phyloP scores from a whole-genome alignment of 2,113 vertebrate genomes.

The Bombycilla garrulus region DNA sequence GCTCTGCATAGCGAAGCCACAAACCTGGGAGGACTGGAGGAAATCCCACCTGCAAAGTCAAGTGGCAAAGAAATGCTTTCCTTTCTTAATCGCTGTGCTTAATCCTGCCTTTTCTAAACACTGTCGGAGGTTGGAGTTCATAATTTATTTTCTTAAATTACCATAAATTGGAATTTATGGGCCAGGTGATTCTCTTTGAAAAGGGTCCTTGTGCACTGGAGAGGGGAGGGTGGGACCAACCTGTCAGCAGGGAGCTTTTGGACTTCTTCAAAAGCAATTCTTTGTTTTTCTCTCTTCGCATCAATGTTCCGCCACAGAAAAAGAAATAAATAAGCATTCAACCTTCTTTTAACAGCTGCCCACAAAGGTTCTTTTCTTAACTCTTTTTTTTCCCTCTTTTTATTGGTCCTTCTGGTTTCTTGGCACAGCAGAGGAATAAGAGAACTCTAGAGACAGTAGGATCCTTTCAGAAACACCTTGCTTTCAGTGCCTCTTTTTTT shows the following conservation, averaged over 20 bases:
- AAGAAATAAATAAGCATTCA: conserved; percentile 10
- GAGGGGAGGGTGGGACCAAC: conserved; percentile 55
- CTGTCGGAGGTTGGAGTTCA: conserved; percentile 19
- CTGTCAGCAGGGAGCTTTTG: conserved; percentile 70
- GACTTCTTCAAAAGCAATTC: conserved; percentile 59
- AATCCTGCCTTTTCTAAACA: conserved; percentile 70
- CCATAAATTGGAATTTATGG: conserved; percentile 71
- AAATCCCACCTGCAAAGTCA: conserved; percentile 53
- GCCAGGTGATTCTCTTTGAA: conserved; percentile 72
- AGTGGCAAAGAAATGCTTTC: conserved; percentile 55
- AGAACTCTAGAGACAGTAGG: conserved; percentile 27
- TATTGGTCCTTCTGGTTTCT: conserved; percentile 47
- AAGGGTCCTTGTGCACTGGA: conserved; percentile 69
- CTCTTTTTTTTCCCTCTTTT: neutral
- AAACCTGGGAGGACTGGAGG: conserved; percentile 27
- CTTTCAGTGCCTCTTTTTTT: neutral
- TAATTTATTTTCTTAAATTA: conserved; percentile 79
- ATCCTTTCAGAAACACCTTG: neutral
- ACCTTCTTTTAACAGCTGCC: conserved; percentile 64
- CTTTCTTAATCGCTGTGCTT: conserved; percentile 52
- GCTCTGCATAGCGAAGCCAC: neutral
- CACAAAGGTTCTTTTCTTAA: conserved; percentile 73
- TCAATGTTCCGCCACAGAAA: conserved; percentile 24
- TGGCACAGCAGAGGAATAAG: conserved; percentile 35
- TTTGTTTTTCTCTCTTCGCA: conserved; percentile 27